Percentiles rank a stretch among this genome's conserved stretches.
Conservation (phyloP, 2,888 invertebrate genomes). For the Campopleginae sp. region DNA sequence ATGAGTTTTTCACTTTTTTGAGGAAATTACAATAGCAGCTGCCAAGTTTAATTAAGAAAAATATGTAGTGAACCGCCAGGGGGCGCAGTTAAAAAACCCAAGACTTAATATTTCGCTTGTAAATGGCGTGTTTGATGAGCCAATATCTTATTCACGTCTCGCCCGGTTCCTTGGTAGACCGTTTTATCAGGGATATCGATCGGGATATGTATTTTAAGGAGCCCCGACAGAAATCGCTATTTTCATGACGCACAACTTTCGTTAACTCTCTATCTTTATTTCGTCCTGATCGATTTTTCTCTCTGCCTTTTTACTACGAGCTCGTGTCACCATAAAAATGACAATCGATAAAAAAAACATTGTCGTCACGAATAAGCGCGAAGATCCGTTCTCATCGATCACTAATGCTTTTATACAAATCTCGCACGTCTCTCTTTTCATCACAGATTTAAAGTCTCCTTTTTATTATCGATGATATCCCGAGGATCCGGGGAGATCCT, state of each 20-base stretch:
- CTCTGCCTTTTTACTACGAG: background rate
- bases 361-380: background rate
- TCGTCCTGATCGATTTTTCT: background rate
- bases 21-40: background rate
- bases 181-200: conserved; percentile 64
- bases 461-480: conserved; percentile 32
- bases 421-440: background rate
- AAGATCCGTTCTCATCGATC: background rate
- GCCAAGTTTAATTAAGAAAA: background rate
- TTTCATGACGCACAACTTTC: background rate
- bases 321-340: background rate
- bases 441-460: background rate
- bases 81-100: background rate
- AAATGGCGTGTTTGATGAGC: background rate
- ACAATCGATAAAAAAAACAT: background rate
- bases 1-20: background rate
- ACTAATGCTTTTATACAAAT: background rate
- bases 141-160: background rate
- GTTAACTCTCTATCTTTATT: background rate
- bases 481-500: background rate
- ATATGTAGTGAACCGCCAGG: background rate
- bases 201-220: conserved; percentile 52
- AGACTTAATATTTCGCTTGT: background rate
- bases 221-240: conserved; percentile 47
- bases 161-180: background rate